These are phyloP conservation scores for Rutilus rutilus DNA, from an alignment of 2,113 vertebrate genomes.

Conservation along the genomic window DNA sequence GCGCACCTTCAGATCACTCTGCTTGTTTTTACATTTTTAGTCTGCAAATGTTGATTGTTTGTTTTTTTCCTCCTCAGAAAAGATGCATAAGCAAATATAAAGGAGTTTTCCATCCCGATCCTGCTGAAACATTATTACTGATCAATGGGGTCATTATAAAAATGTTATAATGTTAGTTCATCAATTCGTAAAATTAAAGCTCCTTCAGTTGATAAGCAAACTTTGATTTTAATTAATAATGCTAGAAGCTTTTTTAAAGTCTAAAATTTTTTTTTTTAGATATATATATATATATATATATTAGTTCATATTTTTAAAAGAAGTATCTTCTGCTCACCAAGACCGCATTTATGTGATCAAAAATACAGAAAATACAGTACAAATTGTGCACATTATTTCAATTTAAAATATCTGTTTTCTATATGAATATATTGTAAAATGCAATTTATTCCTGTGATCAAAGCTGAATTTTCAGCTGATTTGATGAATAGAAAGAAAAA, in stretches of 20 bases:
- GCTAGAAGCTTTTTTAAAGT: background rate
- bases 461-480: too few species aligned
- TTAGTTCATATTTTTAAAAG: background rate
- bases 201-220: background rate
- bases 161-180: background rate
- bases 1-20: background rate
- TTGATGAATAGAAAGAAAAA: too few species aligned
- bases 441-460: too few species aligned
- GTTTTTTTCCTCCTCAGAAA: background rate
- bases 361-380: too few species aligned
- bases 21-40: background rate
- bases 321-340: background rate
- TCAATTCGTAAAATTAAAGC: background rate
- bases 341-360: too few species aligned
- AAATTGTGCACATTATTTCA: too few species aligned
- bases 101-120: too few species aligned
- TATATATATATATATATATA: too few species aligned
- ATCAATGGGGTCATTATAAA: background rate
- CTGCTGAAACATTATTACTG: background rate
- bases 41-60: constrained; percentile 7
- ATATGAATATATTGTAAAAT: too few species aligned
- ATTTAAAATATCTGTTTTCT: too few species aligned
- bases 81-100: background rate
- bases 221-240: background rate
- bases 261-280: too few species aligned